Evolutionary conservation across 2,888 invertebrate species (phyloP).

Genomic region (Globia sparganii): DNA sequence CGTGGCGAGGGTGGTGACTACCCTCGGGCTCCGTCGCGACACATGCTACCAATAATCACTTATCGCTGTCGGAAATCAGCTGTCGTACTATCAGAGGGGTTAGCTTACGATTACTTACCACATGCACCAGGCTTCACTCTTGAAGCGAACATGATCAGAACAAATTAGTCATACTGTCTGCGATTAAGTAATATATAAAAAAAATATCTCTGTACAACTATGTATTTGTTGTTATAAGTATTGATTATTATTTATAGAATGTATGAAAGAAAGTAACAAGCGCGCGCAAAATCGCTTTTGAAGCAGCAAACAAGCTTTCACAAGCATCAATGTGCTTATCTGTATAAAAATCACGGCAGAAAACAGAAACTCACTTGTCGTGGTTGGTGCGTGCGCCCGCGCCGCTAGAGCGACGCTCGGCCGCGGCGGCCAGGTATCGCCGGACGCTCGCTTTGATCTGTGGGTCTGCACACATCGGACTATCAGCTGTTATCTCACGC

Average conservation of each 20-base stretch:
- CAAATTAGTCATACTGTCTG: constrained; percentile 12
- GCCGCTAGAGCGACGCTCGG: constrained; percentile 82
- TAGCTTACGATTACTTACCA: constrained; percentile 74
- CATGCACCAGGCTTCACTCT: constrained; percentile 69
- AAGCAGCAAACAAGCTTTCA: constrained; percentile 64
- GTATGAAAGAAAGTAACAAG: constrained; percentile 59
- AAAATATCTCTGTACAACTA: constrained; percentile 6
- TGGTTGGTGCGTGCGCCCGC: constrained; percentile 79
- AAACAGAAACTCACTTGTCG: constrained; percentile 83
- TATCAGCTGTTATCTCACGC: constrained; percentile 62
- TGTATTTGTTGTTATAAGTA: constrained; percentile 17
- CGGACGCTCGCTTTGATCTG: constrained; percentile 95
- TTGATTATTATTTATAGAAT: constrained; percentile 40
- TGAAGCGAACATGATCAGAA: constrained; percentile 51
- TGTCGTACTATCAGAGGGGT: constrained; percentile 78
- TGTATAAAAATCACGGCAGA: constrained; percentile 56
- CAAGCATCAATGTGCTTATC: constrained; percentile 66
- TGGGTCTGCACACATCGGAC: constrained; percentile 92
- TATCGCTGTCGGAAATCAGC: constrained; percentile 86
- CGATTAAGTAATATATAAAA: constrained; percentile 29
- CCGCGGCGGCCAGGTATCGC: constrained; percentile 92
- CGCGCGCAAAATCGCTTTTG: constrained; percentile 51
- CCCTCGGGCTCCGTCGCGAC: constrained; percentile 59
- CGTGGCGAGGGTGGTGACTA: constrained; percentile 58
- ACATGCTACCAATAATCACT: constrained; percentile 82